phyloP scores from a whole-genome alignment of 2,888 invertebrate genomes.

The Marronus borbonicus region DNA sequence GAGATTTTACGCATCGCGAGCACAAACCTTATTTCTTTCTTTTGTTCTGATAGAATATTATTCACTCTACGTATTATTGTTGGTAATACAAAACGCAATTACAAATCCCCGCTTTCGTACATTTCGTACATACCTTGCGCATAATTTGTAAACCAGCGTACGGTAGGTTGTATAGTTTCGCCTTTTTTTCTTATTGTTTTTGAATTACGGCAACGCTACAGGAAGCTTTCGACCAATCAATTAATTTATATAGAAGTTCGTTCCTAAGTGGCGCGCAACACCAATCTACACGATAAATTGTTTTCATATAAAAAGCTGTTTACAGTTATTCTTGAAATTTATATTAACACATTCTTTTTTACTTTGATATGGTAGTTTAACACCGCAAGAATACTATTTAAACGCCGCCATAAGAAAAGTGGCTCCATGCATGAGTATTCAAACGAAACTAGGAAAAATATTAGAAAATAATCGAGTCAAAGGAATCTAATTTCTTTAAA shows the following conservation, averaged over 20 bases:
- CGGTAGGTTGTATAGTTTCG: background rate
- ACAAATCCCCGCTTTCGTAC: conserved; percentile 30
- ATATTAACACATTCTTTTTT: too few relatives aligned
- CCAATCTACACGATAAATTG: too few relatives aligned
- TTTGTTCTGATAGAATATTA: conserved; percentile 23
- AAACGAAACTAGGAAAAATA: too few relatives aligned
- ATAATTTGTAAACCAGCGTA: background rate
- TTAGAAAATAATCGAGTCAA: too few relatives aligned
- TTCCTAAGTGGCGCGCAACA: background rate
- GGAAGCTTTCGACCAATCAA: conserved; percentile 21
- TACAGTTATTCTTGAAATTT: too few relatives aligned
- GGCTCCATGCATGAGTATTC: too few relatives aligned
- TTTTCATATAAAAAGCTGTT: too few relatives aligned
- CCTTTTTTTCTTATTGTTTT: background rate
- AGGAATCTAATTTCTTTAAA: too few relatives aligned
- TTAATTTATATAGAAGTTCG: background rate
- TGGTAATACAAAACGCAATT: conserved; percentile 36
- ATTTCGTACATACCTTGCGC: conserved; percentile 7
- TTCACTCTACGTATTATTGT: conserved; percentile 33
- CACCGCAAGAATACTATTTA: too few relatives aligned
- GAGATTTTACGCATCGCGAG: conserved; percentile 40
- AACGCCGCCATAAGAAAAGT: too few relatives aligned
- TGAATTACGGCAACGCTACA: background rate
- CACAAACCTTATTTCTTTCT: conserved; percentile 25
- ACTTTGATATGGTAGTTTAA: too few relatives aligned